These are phyloP conservation scores for Conopomorpha cramerella DNA, from an alignment of 1,140 invertebrate genomes.

Conservation along the genomic window DNA sequence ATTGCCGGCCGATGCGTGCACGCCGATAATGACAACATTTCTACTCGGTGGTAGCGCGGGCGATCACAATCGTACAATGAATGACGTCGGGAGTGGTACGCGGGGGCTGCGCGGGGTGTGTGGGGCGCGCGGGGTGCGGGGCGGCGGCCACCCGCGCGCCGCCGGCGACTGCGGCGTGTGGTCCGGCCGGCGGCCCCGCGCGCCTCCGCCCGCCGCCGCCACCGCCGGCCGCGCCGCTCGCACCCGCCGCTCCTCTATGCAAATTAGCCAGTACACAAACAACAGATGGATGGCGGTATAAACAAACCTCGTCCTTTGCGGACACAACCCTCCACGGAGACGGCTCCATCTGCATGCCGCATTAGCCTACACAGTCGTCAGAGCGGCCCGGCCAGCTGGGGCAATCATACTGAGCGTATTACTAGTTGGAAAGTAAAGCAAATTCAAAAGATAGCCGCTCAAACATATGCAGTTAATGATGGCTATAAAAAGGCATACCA, in stretches of 20 bases:
- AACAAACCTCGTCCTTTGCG: conserved; percentile 51
- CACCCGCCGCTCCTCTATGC: conserved; percentile 38
- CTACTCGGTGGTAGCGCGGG: conserved; percentile 41
- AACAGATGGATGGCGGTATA: conserved; percentile 58
- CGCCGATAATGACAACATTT: conserved; percentile 49
- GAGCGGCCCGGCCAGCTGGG: too few relatives aligned
- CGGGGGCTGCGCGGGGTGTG: conserved; percentile 19
- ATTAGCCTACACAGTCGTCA: too few relatives aligned
- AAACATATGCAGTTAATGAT: too few relatives aligned
- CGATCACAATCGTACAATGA: conserved; percentile 46
- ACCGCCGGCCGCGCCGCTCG: conserved; percentile 10
- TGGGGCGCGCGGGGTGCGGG: conserved; percentile 4
- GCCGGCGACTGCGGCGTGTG: too few relatives aligned
- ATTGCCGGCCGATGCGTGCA: conserved; percentile 39
- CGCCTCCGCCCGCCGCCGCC: conserved; percentile 17
- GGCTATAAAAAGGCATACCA: too few relatives aligned
- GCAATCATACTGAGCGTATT: too few relatives aligned
- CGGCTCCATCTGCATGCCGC: too few relatives aligned
- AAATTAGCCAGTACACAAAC: conserved; percentile 54
- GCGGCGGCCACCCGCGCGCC: conserved; percentile 43
- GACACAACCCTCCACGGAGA: too few relatives aligned
- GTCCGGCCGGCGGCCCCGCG: conserved; percentile 47
- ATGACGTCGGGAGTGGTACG: conserved; percentile 20
- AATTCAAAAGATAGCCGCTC: too few relatives aligned
- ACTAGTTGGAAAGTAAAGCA: too few relatives aligned